phyloP scores from a whole-genome alignment of 2,888 invertebrate species.

The Hirtodrosophila cameraria region DNA sequence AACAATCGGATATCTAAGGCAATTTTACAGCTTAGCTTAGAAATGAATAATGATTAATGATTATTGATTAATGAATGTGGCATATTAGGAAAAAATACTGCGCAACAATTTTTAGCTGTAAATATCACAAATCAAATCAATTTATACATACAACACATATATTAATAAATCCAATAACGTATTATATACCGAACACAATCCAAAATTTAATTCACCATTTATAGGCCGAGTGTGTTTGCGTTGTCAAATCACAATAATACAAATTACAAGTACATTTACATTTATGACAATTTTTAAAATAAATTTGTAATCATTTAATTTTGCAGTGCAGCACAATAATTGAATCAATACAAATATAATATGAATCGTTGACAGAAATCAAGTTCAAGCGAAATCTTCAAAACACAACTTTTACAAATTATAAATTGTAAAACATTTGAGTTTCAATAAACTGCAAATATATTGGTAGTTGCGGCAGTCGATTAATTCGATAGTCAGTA shows the following conservation, averaged over 20 bases:
- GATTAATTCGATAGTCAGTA: too few species aligned
- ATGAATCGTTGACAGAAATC: conserved; percentile 7
- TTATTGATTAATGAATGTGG: conserved; percentile 37
- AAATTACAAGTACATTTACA: conserved; percentile 52
- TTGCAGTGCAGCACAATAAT: conserved; percentile 80
- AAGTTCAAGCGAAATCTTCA: not conserved
- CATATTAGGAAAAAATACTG: conserved; percentile 43
- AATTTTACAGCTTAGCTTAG: conserved; percentile 60
- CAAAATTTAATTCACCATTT: conserved; percentile 29
- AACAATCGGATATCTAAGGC: conserved; percentile 38
- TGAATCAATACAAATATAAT: conserved; percentile 20
- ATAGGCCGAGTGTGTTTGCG: conserved; percentile 26
- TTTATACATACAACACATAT: not conserved
- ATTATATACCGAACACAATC: conserved; percentile 17
- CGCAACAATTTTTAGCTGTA: conserved; percentile 50
- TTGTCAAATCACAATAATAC: conserved; percentile 27
- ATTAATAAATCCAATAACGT: conserved; percentile 8
- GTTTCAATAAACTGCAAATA: too few species aligned
- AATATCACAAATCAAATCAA: conserved; percentile 29
- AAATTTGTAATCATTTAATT: conserved; percentile 67
- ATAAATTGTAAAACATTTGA: not conserved
- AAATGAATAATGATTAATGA: conserved; percentile 8
- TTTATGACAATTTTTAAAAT: conserved; percentile 56
- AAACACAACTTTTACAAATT: conserved; percentile 8
- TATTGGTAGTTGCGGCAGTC: too few species aligned